phyloP scores from a whole-genome alignment of 2,888 invertebrate genomes.

The Plemyria rubiginata region DNA sequence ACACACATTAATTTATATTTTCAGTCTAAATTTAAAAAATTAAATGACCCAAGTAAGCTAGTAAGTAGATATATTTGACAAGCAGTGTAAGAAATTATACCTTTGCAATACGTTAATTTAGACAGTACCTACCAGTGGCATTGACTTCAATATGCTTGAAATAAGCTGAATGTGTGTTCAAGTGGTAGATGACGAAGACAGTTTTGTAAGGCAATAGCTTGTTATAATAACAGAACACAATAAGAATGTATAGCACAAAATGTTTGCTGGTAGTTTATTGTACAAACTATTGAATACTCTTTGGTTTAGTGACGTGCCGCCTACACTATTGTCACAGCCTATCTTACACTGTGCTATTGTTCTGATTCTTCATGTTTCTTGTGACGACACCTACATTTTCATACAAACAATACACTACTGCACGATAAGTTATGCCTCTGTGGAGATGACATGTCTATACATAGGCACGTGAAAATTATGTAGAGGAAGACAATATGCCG shows the following conservation, averaged over 20 bases:
- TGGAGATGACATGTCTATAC: constrained; percentile 9
- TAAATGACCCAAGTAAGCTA: no score
- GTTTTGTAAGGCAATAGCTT: no score
- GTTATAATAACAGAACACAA: constrained; percentile 13
- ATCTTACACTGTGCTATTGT: constrained; percentile 30
- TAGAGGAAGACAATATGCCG: not conserved
- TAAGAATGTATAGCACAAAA: constrained; percentile 45
- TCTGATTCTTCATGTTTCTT: constrained; percentile 30
- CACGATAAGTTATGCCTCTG: constrained; percentile 5
- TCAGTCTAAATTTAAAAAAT: no score
- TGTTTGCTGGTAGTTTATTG: constrained; percentile 38
- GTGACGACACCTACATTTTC: constrained; percentile 6
- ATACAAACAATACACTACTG: not conserved
- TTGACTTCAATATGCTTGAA: constrained; percentile 1
- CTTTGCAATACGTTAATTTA: no score
- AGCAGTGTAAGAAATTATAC: no score
- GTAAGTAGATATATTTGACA: no score
- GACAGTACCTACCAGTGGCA: not conserved
- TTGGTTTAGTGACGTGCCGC: constrained; percentile 58
- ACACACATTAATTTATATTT: no score
- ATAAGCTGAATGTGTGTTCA: constrained; percentile 13
- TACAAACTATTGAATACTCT: constrained; percentile 10
- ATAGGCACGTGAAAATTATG: constrained; percentile 15
- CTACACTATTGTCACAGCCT: constrained; percentile 42
- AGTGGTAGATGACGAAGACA: not conserved